Conservation (phyloP, 2,888 invertebrate genomes). For the Erebia ligea region DNA sequence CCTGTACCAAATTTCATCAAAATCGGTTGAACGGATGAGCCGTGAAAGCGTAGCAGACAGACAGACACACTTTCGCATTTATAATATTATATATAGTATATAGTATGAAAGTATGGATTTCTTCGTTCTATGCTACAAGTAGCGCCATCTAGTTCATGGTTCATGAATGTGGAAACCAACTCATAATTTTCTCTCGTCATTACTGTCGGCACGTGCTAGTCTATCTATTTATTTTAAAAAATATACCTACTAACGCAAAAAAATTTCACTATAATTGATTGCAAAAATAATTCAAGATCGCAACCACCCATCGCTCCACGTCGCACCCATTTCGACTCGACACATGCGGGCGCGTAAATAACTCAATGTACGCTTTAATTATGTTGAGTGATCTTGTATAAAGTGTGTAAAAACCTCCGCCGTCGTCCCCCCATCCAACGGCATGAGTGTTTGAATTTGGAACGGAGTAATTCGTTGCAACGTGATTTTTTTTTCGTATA, state of each 20-base stretch:
- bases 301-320: conserved; percentile 41
- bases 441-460: conserved; percentile 57
- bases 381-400: conserved; percentile 70
- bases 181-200: too few relatives aligned
- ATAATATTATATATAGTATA: too few relatives aligned
- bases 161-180: too few relatives aligned
- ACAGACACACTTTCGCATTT: too few relatives aligned
- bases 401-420: conserved; percentile 37
- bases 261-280: conserved; percentile 43
- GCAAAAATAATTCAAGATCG: conserved; percentile 55
- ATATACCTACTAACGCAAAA: too few relatives aligned
- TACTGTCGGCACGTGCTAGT: too few relatives aligned
- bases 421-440: conserved; percentile 18
- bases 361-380: conserved; percentile 76
- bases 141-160: too few relatives aligned
- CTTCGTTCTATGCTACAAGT: too few relatives aligned
- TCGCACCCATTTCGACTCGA: conserved; percentile 64
- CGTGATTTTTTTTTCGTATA: background rate
- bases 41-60: too few relatives aligned
- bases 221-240: conserved; percentile 11
- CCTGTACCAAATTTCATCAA: too few relatives aligned
- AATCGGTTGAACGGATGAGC: too few relatives aligned
- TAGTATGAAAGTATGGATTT: too few relatives aligned
- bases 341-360: conserved; percentile 79
- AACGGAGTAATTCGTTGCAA: conserved; percentile 47